These are phyloP conservation scores for Pteronotus mesoamericanus DNA, from an alignment of 2,797 vertebrate genomes.

Conservation along the genomic window DNA sequence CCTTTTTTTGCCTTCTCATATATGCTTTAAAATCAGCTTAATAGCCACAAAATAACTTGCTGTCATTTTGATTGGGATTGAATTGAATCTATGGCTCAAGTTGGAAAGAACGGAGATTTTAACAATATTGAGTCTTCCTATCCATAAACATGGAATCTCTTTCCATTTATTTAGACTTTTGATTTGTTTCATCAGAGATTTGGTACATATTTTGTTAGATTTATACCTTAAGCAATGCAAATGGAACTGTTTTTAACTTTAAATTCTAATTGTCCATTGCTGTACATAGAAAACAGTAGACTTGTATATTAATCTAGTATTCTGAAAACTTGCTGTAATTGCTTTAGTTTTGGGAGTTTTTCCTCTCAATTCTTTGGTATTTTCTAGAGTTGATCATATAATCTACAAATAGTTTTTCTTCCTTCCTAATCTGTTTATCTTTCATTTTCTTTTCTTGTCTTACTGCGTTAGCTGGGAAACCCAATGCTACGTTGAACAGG, in stretches of 20 bases:
- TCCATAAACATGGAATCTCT: neutral
- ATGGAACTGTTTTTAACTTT: neutral
- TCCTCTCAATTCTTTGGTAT: neutral
- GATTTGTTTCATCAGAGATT: neutral
- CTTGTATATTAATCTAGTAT: neutral
- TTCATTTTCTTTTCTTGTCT: neutral
- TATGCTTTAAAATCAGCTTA: constrained; percentile 1
- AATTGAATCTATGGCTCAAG: neutral
- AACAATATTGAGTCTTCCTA: neutral
- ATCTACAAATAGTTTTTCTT: neutral
- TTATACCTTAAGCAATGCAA: neutral
- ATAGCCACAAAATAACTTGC: neutral
- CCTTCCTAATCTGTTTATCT: neutral
- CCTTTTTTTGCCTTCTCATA: neutral
- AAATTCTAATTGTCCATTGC: neutral
- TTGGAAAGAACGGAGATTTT: neutral
- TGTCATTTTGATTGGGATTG: neutral
- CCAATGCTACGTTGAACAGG: neutral
- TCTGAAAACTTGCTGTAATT: neutral
- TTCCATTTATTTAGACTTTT: neutral
- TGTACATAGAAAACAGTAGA: neutral
- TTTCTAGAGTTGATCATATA: neutral
- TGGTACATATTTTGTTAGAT: neutral
- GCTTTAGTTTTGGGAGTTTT: neutral
- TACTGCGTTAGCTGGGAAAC: neutral